Conservation (phyloP, 2,888 invertebrate genomes). For the Heteromurus nitidus region DNA sequence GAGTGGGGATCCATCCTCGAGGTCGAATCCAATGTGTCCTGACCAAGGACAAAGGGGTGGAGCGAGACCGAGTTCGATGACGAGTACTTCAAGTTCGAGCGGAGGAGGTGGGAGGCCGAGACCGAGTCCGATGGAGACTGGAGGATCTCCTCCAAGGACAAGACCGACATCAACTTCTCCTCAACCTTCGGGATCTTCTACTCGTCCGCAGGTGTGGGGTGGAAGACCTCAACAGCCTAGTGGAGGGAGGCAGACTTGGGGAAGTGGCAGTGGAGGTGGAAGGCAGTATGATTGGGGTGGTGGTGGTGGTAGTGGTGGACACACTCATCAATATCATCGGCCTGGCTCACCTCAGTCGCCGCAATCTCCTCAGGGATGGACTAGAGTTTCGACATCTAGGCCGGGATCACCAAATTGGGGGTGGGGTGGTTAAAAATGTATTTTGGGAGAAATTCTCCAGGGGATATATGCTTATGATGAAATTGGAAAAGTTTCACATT, state of each 20-base stretch:
- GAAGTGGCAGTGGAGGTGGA: too few species aligned
- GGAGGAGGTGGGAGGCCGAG: not conserved
- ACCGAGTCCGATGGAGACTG: not conserved
- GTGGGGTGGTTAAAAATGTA: slow-evolving; percentile 31
- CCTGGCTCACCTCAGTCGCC: slow-evolving; percentile 17
- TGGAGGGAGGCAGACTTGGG: not conserved
- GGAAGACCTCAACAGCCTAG: not conserved
- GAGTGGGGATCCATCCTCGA: not conserved
- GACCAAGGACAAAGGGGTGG: not conserved
- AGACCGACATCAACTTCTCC: not conserved
- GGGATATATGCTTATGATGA: too few species aligned
- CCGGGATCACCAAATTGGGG: slow-evolving; percentile 45
- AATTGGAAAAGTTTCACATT: too few species aligned
- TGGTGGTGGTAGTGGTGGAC: not conserved
- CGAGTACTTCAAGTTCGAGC: slow-evolving; percentile 2
- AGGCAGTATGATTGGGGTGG: too few species aligned
- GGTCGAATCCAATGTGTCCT: not conserved
- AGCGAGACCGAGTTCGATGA: not conserved
- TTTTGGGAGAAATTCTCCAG: too few species aligned
- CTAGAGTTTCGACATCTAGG: not conserved
- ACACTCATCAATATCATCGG: not conserved
- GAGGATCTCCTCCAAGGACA: not conserved
- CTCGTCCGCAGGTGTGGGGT: not conserved
- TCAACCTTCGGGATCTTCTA: not conserved
- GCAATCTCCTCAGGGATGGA: slow-evolving; percentile 3